phyloP scores from a whole-genome alignment of 2,797 vertebrate species.

The Pelobates cultripes region DNA sequence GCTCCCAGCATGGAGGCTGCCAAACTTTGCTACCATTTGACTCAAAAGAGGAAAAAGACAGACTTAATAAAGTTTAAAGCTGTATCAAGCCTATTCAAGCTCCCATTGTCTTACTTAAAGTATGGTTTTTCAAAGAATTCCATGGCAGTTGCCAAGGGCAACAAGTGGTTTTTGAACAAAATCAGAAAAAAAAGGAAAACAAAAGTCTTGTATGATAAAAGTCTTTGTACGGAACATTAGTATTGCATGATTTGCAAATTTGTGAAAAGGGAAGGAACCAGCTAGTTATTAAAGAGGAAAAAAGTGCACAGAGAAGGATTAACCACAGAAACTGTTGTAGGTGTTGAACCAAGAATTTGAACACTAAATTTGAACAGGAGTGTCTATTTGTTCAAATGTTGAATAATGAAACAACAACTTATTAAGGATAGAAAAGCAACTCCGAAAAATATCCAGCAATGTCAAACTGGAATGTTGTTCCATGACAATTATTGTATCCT shows the following conservation, averaged over 20 bases:
- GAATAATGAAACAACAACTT: too few relatives aligned
- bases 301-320: too few relatives aligned
- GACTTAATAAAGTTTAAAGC: slow-evolving; percentile 82
- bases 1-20: slow-evolving; percentile 79
- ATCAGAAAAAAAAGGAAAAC: slow-evolving; percentile 52
- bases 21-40: slow-evolving; percentile 76
- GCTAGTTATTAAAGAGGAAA: background rate
- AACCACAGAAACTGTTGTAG: too few relatives aligned
- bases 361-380: too few relatives aligned
- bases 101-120: slow-evolving; percentile 69
- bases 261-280: slow-evolving; percentile 24
- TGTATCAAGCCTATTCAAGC: slow-evolving; percentile 70
- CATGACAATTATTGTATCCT: too few relatives aligned
- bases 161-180: slow-evolving; percentile 65
- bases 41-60: slow-evolving; percentile 65
- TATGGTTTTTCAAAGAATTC: slow-evolving; percentile 64
- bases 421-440: too few relatives aligned
- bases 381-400: too few relatives aligned
- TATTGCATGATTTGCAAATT: slow-evolving; percentile 47
- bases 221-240: slow-evolving; percentile 35
- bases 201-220: slow-evolving; percentile 56
- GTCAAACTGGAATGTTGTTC: too few relatives aligned
- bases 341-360: too few relatives aligned
- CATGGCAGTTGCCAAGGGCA: slow-evolving; percentile 66
- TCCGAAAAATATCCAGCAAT: too few relatives aligned